Evolutionary conservation across 2,113 vertebrate species (phyloP), one percentile per base, ranked within the genome.

Genomic region (Lamprologus speciosus): DNA sequence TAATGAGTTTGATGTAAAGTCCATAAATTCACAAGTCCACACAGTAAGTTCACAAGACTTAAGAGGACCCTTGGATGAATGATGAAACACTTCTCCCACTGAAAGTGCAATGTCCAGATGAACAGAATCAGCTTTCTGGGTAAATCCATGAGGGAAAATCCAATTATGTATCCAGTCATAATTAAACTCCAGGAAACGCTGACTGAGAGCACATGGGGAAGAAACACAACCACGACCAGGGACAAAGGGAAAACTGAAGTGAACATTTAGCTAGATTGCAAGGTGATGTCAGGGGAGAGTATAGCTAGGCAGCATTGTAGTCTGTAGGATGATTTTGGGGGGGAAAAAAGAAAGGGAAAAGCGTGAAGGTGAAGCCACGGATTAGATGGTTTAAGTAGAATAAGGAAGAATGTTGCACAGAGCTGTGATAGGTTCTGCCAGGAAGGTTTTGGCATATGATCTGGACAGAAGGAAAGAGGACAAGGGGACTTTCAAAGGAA

Each of bases 311-410:
- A 35, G 16, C 28, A 7, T 63, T 63, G 9, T 33, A 63, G 58
- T 60, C 0, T 3, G 28, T 60, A 33, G 28, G 28, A 1, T 63
- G 58, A 63, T 33, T 63, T 63, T 1, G 1, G 26, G 23, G 7
- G 55, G 7, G 0, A 0, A 28, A 28, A 35, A 63, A 28, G 58
- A 35, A 63, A 19, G 31, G 6, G 58, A 63, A 63, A 63, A 35
- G 9, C 35, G 17, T 65, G 31, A 65, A 0, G 2, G 60, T n/a
- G 60, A 65, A 65, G 17, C 4, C 31, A 37, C 0, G 1, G 60
- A 37, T n/a, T 35, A 8, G 31, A 65, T 35, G 0, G 17, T 65
- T 65, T 35, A 65, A 35, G 10, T 35, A 8, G 60, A 65, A 65
- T 65, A 65, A 35, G 60, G 60, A 65, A 65, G 31, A 12, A 65